Conservation (phyloP, 2,797 vertebrate genomes). For the Ataeniobius toweri region DNA sequence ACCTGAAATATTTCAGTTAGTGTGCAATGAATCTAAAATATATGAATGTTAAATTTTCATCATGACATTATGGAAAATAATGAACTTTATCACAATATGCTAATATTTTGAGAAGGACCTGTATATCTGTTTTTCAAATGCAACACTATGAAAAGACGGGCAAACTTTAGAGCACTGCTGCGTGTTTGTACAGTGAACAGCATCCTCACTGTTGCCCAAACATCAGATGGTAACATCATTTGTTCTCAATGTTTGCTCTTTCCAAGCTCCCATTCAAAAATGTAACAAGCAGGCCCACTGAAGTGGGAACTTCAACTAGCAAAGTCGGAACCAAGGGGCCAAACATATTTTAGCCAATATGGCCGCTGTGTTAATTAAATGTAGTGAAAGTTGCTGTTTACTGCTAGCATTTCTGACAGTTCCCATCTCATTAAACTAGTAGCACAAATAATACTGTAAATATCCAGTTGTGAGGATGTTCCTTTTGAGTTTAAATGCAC, state of each 20-base stretch:
- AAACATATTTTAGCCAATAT: background rate
- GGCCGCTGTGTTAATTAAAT: background rate
- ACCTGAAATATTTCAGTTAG: too few species aligned
- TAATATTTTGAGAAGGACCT: too few species aligned
- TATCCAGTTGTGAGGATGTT: background rate
- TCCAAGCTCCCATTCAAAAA: background rate
- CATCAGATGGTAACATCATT: too few species aligned
- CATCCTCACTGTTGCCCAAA: background rate
- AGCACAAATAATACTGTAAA: background rate
- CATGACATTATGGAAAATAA: too few species aligned
- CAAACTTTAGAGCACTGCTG: background rate
- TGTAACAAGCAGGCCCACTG: background rate
- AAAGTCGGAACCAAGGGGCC: background rate
- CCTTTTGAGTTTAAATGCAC: background rate
- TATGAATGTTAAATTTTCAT: too few species aligned
- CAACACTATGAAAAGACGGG: background rate
- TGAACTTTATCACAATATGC: too few species aligned
- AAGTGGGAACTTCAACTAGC: background rate
- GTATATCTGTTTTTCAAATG: background rate
- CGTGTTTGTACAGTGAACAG: background rate
- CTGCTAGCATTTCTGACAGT: background rate
- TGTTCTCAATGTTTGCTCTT: background rate
- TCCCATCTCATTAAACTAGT: background rate
- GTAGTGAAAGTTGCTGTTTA: background rate
- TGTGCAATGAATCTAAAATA: too few species aligned